Percentiles rank a stretch among this genome's conserved stretches.
Conservation (phyloP, 1,140 invertebrate species). For the Fopius arisanus region DNA sequence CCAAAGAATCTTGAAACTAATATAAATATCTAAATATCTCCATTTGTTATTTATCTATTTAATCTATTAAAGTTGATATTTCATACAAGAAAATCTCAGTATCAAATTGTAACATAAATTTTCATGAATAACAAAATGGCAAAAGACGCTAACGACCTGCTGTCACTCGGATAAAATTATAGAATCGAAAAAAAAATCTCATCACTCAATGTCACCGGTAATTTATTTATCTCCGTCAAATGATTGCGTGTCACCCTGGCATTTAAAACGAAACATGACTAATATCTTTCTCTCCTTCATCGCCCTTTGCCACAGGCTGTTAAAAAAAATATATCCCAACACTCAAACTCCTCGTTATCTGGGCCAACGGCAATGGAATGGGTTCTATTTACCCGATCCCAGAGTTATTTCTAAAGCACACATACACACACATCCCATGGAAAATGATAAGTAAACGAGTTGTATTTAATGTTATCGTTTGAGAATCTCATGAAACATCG, state of each 20-base stretch:
- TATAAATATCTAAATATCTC: too few species aligned
- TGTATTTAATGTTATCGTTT: slow-evolving; percentile 42
- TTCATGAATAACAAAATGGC: too few species aligned
- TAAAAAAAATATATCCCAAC: slow-evolving; percentile 18
- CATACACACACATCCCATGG: slow-evolving; percentile 23
- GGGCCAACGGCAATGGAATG: slow-evolving; percentile 40
- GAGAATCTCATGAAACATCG: slow-evolving; percentile 38
- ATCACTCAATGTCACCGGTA: not conserved
- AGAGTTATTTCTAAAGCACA: slow-evolving; percentile 35
- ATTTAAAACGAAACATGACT: slow-evolving; percentile 49
- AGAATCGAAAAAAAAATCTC: not conserved
- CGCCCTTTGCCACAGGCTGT: not conserved
- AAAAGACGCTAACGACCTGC: too few species aligned
- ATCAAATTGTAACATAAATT: too few species aligned
- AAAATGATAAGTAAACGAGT: slow-evolving; percentile 37
- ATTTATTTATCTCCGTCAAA: slow-evolving; percentile 26
- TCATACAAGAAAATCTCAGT: too few species aligned
- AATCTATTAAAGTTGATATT: too few species aligned
- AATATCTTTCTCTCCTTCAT: slow-evolving; percentile 31
- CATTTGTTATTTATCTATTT: too few species aligned
- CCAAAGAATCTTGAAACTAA: too few species aligned
- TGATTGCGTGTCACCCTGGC: slow-evolving; percentile 35
- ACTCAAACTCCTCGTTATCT: slow-evolving; percentile 42
- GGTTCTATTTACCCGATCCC: slow-evolving; percentile 42
- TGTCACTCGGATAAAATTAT: too few species aligned